A percentile compares a stretch with the other conserved stretches of the same genome.
These are phyloP conservation scores for Labia minor DNA, from an alignment of 2,888 invertebrate genomes.

Conservation along the genomic window DNA sequence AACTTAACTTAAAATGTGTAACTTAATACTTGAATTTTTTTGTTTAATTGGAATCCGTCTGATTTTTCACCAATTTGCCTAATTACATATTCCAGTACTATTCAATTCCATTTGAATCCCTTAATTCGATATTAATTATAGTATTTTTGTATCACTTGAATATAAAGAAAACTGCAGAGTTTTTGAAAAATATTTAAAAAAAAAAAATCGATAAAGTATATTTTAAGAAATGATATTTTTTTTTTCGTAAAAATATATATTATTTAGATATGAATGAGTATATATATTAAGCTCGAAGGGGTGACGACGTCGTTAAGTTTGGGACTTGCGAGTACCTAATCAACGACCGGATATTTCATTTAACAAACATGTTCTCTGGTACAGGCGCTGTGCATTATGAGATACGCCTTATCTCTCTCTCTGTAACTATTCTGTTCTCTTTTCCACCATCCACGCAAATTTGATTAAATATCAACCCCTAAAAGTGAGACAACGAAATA, in stretches of 20 bases:
- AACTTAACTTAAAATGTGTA: no score
- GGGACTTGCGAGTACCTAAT: neutral
- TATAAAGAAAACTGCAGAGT: no score
- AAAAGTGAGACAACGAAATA: neutral
- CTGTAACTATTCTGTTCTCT: neutral
- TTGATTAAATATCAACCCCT: constrained; percentile 3
- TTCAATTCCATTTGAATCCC: no score
- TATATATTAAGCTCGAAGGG: no score
- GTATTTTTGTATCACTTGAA: no score
- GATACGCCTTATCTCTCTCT: constrained; percentile 2
- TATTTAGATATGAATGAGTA: no score
- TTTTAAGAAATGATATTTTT: neutral
- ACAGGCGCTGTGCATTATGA: neutral
- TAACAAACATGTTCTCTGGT: neutral
- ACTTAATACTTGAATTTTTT: no score
- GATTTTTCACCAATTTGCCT: no score
- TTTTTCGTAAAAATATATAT: neutral
- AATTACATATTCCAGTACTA: no score
- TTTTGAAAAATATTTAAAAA: no score
- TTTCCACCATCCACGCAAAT: neutral
- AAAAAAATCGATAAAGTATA: neutral
- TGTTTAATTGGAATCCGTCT: no score
- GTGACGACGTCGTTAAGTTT: neutral
- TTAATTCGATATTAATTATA: no score
- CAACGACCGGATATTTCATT: constrained; percentile 5